Evolutionary conservation across 2,797 vertebrate genomes (phyloP).

Genomic region (Carcharodon carcharias): DNA sequence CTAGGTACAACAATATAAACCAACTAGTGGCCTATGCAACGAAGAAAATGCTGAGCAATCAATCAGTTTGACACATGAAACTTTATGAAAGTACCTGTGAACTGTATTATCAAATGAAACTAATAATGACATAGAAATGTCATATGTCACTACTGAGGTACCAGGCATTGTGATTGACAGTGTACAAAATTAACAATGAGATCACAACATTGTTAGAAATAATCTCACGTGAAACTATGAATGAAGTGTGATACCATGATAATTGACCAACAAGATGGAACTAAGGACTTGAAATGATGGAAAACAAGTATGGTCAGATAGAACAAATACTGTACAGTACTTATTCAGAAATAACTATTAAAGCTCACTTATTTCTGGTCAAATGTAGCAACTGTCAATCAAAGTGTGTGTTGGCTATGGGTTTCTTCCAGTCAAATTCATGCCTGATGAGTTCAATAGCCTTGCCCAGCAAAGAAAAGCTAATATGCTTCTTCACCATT

Average conservation of each 20-base stretch:
- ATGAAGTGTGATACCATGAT: not conserved
- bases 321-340: not conserved
- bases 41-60: not conserved
- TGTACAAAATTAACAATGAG: not conserved
- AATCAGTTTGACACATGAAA: not conserved
- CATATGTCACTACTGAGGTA: not conserved
- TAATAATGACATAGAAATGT: not conserved
- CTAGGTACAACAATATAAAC: not conserved
- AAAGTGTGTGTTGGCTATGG: not conserved
- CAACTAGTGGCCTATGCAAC: not conserved
- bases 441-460: not conserved
- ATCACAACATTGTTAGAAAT: not conserved
- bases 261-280: not conserved
- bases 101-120: not conserved
- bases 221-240: not conserved
- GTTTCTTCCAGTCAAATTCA: not conserved
- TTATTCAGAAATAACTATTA: not conserved
- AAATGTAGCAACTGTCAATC: not conserved
- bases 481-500: not conserved
- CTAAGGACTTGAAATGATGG: not conserved
- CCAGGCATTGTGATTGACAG: not conserved
- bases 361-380: not conserved
- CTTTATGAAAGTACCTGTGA: not conserved
- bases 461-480: not conserved
- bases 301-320: not conserved